A percentile compares a stretch with the other conserved stretches of the same genome.
Conservation (phyloP, 2,888 invertebrate genomes). For the Philopedon plagiatum region DNA sequence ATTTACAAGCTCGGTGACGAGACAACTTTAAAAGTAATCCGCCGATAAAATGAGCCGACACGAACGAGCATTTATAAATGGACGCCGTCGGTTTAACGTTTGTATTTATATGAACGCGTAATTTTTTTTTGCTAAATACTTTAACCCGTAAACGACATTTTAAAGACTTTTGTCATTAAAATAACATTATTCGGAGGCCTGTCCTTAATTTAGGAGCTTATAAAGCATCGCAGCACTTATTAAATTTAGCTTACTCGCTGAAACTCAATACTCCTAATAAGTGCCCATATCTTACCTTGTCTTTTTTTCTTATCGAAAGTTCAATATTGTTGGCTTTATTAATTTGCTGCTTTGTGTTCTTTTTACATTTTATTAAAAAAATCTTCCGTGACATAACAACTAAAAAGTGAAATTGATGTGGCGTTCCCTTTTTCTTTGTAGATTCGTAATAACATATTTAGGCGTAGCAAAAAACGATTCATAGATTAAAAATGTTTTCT, state of each 20-base stretch:
- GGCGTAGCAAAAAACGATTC: too few species aligned
- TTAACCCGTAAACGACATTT: neutral
- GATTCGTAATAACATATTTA: too few species aligned
- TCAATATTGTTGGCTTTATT: too few species aligned
- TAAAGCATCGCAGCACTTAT: neutral
- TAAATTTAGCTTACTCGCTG: neutral
- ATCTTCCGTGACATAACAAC: too few species aligned
- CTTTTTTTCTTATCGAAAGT: too few species aligned
- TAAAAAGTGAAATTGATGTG: too few species aligned
- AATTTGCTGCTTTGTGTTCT: too few species aligned
- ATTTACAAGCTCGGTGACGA: conserved; percentile 7
- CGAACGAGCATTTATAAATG: conserved; percentile 14
- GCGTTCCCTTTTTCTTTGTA: too few species aligned
- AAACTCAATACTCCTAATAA: too few species aligned
- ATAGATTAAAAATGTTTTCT: too few species aligned
- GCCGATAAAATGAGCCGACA: conserved; percentile 2
- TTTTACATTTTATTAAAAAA: too few species aligned
- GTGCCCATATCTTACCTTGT: too few species aligned
- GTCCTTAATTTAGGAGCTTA: neutral
- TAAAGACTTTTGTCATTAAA: conserved; percentile 10
- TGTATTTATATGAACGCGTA: neutral
- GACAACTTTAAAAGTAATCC: conserved; percentile 10
- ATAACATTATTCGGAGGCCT: neutral
- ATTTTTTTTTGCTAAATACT: conserved; percentile 4
- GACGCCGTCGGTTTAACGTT: conserved; percentile 3